phyloP scores from a whole-genome alignment of 2,888 invertebrate species.

The Tetropium fuscum region DNA sequence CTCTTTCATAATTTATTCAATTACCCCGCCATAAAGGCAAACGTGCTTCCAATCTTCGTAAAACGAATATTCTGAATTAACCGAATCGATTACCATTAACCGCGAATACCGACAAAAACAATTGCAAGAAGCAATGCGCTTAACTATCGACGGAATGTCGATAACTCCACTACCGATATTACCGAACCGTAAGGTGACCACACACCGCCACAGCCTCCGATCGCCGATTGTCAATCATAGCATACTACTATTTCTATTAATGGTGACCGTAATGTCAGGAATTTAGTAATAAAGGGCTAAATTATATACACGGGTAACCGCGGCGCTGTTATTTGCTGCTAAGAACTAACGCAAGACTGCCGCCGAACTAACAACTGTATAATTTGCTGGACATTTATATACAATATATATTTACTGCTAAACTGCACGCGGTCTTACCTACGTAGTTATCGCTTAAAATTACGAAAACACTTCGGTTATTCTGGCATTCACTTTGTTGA shows the following conservation, averaged over 20 bases:
- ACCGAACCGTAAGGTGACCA: slow-evolving; percentile 50
- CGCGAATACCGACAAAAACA: slow-evolving; percentile 54
- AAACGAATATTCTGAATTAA: slow-evolving; percentile 58
- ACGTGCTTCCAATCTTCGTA: slow-evolving; percentile 36
- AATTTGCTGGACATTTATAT: slow-evolving; percentile 32
- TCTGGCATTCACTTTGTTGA: no score
- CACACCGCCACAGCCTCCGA: slow-evolving; percentile 48
- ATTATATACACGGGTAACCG: slow-evolving; percentile 35
- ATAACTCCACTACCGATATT: slow-evolving; percentile 54
- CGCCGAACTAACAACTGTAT: slow-evolving; percentile 23
- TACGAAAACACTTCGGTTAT: background rate
- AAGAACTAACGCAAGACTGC: slow-evolving; percentile 15
- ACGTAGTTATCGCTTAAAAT: background rate
- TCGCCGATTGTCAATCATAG: slow-evolving; percentile 56
- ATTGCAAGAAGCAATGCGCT: slow-evolving; percentile 55
- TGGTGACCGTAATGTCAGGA: slow-evolving; percentile 41
- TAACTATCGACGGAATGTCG: slow-evolving; percentile 56
- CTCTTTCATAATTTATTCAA: slow-evolving; percentile 34
- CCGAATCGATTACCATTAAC: slow-evolving; percentile 62
- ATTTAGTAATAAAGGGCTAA: slow-evolving; percentile 44
- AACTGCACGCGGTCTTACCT: background rate
- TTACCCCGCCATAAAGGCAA: slow-evolving; percentile 26
- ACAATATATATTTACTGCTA: slow-evolving; percentile 21
- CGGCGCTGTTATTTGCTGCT: slow-evolving; percentile 24
- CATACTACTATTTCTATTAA: slow-evolving; percentile 50